These are phyloP conservation scores for Nudaria mundana DNA, from an alignment of 2,888 invertebrate species.

Conservation along the genomic window DNA sequence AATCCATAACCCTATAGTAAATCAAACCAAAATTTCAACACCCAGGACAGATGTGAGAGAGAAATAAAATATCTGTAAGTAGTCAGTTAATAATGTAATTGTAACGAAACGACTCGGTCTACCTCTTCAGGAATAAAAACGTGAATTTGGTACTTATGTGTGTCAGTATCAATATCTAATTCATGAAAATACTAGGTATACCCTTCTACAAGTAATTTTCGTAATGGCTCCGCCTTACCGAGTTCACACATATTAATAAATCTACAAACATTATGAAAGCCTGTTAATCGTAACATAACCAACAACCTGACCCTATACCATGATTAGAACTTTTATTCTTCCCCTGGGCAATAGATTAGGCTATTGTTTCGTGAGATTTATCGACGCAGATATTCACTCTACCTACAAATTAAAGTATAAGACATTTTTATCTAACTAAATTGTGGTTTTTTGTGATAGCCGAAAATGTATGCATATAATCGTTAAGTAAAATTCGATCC, in stretches of 20 bases:
- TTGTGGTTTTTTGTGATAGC: background rate
- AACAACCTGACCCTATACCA: conserved; percentile 31
- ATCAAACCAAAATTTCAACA: no score
- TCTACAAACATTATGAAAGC: conserved; percentile 42
- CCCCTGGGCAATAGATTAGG: conserved; percentile 50
- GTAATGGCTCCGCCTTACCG: conserved; percentile 16
- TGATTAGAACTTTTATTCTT: conserved; percentile 36
- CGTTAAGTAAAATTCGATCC: no score
- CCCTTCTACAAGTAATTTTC: conserved; percentile 15
- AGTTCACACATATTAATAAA: conserved; percentile 36
- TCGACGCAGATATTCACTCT: conserved; percentile 37
- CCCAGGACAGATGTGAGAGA: no score
- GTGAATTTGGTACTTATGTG: no score
- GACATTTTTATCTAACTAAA: conserved; percentile 12
- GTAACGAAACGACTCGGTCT: no score
- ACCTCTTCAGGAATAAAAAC: no score
- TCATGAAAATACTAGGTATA: no score
- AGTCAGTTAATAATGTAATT: no score
- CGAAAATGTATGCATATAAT: background rate
- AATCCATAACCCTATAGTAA: no score
- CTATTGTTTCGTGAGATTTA: conserved; percentile 54
- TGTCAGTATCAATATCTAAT: no score
- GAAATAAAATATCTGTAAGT: no score
- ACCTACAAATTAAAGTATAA: no score
- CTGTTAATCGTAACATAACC: conserved; percentile 43